These are phyloP conservation scores for Arothron firmamentum DNA, from an alignment of 2,113 vertebrate species.

Conservation along the genomic window DNA sequence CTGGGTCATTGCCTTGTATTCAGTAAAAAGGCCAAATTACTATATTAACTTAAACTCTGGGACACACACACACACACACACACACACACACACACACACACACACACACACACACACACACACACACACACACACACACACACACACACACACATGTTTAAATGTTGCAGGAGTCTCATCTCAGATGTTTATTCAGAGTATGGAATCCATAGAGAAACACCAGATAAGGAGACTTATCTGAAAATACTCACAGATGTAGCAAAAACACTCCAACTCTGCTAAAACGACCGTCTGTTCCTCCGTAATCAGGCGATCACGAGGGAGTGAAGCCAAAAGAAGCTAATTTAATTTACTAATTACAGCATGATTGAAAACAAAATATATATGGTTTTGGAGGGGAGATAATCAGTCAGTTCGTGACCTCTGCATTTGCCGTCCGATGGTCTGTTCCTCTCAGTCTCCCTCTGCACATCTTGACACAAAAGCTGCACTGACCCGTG, in stretches of 20 bases:
- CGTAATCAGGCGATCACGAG: neutral
- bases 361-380: constrained; percentile 1
- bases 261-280: constrained; percentile 5
- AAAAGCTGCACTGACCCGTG: no score
- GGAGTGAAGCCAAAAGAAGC: constrained; percentile 9
- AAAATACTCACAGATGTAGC: constrained; percentile 61
- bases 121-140: neutral
- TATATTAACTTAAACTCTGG: constrained; percentile 1
- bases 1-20: constrained; percentile 2
- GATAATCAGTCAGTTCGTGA: no score
- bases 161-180: constrained; percentile 21
- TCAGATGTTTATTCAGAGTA: constrained; percentile 28
- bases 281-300: constrained; percentile 5
- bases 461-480: no score
- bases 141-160: constrained; percentile 3
- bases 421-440: no score
- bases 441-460: neutral
- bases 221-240: constrained; percentile 50
- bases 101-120: neutral
- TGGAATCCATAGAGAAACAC: constrained; percentile 34
- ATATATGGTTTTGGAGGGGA: no score
- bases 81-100: neutral
- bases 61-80: neutral
- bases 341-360: constrained; percentile 11
- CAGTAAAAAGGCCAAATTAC: neutral